Evolutionary conservation across 35 echinoderm and acorn worm genomes (phyloP), one percentile per base, ranked within the genome.

Genomic region (Ophioderma brevispina): DNA sequence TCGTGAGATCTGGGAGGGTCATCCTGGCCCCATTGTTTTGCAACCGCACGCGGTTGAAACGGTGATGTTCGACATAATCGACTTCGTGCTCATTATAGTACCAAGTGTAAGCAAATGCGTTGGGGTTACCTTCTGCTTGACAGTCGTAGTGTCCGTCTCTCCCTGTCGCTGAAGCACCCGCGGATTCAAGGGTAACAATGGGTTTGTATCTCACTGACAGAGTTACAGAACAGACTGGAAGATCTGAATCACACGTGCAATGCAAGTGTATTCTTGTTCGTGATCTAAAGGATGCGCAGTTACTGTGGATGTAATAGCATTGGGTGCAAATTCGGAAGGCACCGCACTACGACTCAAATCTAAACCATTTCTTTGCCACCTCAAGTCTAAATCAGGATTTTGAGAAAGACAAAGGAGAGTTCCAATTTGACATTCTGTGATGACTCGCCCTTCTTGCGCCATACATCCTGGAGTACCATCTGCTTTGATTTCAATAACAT

Each of bases 91-190:
- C 41, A 38, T 76, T 63, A 38, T 89, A 89, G 32, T 41, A 80
- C 87, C 87, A 89, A 0, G 17, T 81, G 50, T 70, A 89, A 23
- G 87, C 79, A 64, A 89, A 89, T 23, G 38, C n/a, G 32, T 21
- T 35, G 35, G 87, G 87, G 46, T 89, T 89, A 6, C 87, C 87
- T 0, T 15, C 52, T 13, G 87, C 87, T 1, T 28, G 15, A 30
- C 87, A 89, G 13, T 13, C 25, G 36, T 80, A 89, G 5, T 19
- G 37, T 4, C 50, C 87, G 36, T 49, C 46, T 21, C 59, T 35
- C 15, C 78, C 87, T 37, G 79, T 63, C 31, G 46, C 78, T 13
- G 63, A 64, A 36, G 17, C 11, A 31, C 43, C 52, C 1, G 52
- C 31, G 0, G 31, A 52, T 70, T 85, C 83, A 5, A 85, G n/a